phyloP scores from a whole-genome alignment of 2,113 vertebrate species.

The Hyaena hyaena region DNA sequence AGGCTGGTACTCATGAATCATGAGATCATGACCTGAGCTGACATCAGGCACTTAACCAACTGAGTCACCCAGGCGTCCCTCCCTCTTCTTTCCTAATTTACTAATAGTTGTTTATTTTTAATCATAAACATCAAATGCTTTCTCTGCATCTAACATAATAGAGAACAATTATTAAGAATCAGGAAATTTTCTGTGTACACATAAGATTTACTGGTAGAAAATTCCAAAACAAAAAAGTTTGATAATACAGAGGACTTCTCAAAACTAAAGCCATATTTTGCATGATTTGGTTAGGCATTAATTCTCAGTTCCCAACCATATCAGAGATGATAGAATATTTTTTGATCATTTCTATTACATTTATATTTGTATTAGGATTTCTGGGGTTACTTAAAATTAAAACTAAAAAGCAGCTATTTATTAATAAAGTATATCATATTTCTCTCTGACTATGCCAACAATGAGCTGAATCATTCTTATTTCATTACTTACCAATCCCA shows the following conservation, averaged over 20 bases:
- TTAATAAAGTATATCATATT: background rate
- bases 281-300: background rate
- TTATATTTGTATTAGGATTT: background rate
- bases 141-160: background rate
- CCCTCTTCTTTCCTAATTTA: background rate
- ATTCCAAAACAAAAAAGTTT: background rate
- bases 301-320: background rate
- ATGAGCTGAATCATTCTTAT: background rate
- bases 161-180: background rate
- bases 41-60: too few relatives aligned
- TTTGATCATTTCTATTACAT: background rate
- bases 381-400: background rate
- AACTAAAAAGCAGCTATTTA: background rate
- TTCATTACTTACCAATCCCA: background rate
- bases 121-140: background rate
- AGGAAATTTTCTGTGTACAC: background rate
- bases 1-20: too few relatives aligned
- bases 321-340: background rate
- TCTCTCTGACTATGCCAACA: background rate
- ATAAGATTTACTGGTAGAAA: background rate
- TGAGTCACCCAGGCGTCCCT: too few relatives aligned
- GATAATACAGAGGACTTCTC: background rate
- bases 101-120: background rate
- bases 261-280: background rate
- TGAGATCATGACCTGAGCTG: too few relatives aligned